Evolutionary conservation across 2,888 invertebrate species (phyloP).

Genomic region (Diaperis boleti): DNA sequence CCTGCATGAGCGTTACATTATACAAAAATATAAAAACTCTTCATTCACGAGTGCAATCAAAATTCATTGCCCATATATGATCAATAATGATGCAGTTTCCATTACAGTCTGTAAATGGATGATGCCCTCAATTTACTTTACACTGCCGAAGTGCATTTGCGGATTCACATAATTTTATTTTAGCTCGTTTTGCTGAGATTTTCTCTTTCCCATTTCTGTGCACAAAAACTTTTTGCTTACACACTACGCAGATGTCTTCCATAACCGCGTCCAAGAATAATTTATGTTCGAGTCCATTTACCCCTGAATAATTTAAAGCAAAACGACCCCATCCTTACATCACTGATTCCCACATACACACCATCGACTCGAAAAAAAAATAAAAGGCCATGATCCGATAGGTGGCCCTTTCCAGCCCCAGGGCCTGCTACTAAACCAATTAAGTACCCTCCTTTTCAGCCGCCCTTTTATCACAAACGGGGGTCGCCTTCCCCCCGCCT

Average conservation of each 20-base stretch:
- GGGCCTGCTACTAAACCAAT: slow-evolving; percentile 52
- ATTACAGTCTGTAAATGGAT: too few relatives aligned
- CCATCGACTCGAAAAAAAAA: slow-evolving; percentile 23
- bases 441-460: slow-evolving; percentile 52
- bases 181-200: too few relatives aligned
- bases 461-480: slow-evolving; percentile 50
- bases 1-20: too few relatives aligned
- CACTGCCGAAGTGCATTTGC: too few relatives aligned
- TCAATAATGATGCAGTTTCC: too few relatives aligned
- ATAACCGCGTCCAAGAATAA: slow-evolving; percentile 9
- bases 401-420: slow-evolving; percentile 41
- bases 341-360: slow-evolving; percentile 15
- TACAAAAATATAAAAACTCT: too few relatives aligned
- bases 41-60: too few relatives aligned
- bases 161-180: too few relatives aligned
- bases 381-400: slow-evolving; percentile 17
- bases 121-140: too few relatives aligned
- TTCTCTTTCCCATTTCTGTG: not conserved
- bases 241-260: not conserved
- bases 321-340: slow-evolving; percentile 1
- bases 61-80: too few relatives aligned
- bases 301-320: slow-evolving; percentile 8
- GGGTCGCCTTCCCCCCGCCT: slow-evolving; percentile 53
- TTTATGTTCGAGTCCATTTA: slow-evolving; percentile 11
- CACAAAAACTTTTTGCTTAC: not conserved